Base-by-base conservation (phyloP, 2,113 vertebrate species). In the Hyla sarda region DNA sequence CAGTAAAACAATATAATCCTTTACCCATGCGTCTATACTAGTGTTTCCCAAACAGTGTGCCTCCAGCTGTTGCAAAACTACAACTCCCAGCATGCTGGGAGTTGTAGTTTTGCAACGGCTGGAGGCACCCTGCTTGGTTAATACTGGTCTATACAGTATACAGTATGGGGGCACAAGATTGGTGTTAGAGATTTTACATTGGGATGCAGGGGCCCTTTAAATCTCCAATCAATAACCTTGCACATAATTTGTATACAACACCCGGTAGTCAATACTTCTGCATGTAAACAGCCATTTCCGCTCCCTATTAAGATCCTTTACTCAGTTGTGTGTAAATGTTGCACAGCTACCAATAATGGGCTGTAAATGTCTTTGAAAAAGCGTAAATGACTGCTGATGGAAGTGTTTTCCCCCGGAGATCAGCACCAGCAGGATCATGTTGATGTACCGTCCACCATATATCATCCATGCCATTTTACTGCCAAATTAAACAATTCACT, bases 401-500 rank as follows among this genome's bases (percentile, higher is more conserved):
- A 80, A 16, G 34, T 9, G 21, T 62, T 45, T 45, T 80, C 77
- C 34, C 34, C 19, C 45, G 28, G 8, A 28, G n/a, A 34, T 12
- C 34, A 19, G 56, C 34, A 12, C 21, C 37, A 9, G 60, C 16
- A 62, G 78, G 16, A 16, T 65, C 56, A 60, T 16, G 21, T 28
- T 65, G 78, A 65, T 60, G 8, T 58, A 62, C n/a, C 5, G 56
- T 41, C 58, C 54, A 17, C 78, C 60, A 47, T 65, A 47, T 37
- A 47, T 81, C 78, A 65, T 81, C 37, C 23, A 11, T 81, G 23
- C 25, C 56, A 62, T 30, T 41, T 21, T 65, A n/a, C 56, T 45
- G 30, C 78, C 78, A 81, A 45, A 81, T 65, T 37, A 65, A 81
- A 62, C 77, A 62, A 62, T 54, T 60, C 56, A 62, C 56, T 17